Conservation (phyloP, 2,888 invertebrate genomes). For the Aphodius granarius region DNA sequence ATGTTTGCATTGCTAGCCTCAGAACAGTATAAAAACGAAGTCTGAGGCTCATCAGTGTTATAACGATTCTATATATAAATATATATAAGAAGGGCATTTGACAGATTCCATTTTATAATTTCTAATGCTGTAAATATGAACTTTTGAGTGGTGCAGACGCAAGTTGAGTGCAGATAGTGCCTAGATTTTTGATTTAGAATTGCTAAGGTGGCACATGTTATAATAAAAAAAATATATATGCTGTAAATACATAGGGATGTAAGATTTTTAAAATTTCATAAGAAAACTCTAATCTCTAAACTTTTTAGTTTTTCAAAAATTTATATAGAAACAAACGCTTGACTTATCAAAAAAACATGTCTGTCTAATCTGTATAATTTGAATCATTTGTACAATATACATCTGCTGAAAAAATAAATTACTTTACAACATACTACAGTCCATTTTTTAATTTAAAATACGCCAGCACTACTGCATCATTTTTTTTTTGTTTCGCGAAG, state of each 20-base stretch:
- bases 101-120: background rate
- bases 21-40: background rate
- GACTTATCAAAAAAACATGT: background rate
- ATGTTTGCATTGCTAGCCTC: background rate
- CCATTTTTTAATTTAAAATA: background rate
- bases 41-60: background rate
- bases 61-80: background rate
- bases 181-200: conserved; percentile 48
- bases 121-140: background rate
- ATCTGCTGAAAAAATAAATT: background rate
- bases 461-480: background rate
- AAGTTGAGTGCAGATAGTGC: conserved; percentile 50
- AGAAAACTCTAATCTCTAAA: too few species aligned
- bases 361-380: background rate
- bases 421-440: background rate
- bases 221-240: conserved; percentile 28
- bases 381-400: background rate
- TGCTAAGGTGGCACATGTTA: conserved; percentile 46
- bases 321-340: background rate
- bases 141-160: conserved; percentile 20
- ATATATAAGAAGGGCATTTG: background rate
- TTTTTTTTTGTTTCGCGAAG: background rate
- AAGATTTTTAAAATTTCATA: conserved; percentile 32
- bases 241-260: conserved; percentile 41
- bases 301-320: background rate